These are phyloP conservation scores for Drosophila setifemur DNA, from an alignment of 1,140 invertebrate genomes.

Conservation along the genomic window DNA sequence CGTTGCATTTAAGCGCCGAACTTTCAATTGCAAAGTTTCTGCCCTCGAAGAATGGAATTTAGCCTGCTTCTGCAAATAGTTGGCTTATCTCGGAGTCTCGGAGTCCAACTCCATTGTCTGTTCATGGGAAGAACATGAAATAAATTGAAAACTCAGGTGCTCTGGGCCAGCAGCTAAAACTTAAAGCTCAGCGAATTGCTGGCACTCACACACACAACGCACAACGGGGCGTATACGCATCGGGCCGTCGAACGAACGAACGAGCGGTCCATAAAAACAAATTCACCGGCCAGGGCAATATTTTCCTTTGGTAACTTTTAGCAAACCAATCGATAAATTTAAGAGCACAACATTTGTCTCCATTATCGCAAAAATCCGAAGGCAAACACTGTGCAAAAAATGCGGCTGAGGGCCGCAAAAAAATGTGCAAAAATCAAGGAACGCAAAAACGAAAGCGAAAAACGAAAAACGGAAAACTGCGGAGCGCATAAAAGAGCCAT, in stretches of 20 bases:
- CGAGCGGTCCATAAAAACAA: slow-evolving; percentile 54
- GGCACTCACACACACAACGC: too few relatives aligned
- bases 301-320: slow-evolving; percentile 54
- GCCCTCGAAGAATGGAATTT: neutral
- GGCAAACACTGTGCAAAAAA: slow-evolving; percentile 57
- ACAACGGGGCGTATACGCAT: slow-evolving; percentile 39
- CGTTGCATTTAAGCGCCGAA: slow-evolving; percentile 49
- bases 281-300: slow-evolving; percentile 52
- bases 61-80: slow-evolving; percentile 33
- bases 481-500: slow-evolving; percentile 73
- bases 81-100: slow-evolving; percentile 46
- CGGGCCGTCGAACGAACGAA: neutral
- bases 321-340: slow-evolving; percentile 73
- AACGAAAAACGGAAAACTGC: slow-evolving; percentile 56
- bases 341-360: slow-evolving; percentile 79
- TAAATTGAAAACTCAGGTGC: slow-evolving; percentile 70
- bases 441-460: slow-evolving; percentile 26
- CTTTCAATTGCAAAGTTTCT: slow-evolving; percentile 69
- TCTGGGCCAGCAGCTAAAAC: slow-evolving; percentile 9
- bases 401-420: slow-evolving; percentile 20
- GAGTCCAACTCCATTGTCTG: slow-evolving; percentile 52
- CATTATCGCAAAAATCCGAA: slow-evolving; percentile 77
- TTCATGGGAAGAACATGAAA: slow-evolving; percentile 55
- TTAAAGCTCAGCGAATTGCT: slow-evolving; percentile 22
- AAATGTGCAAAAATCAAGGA: neutral